Evolutionary conservation across 2,113 vertebrate species (phyloP).

Genomic region (Procavia capensis): DNA sequence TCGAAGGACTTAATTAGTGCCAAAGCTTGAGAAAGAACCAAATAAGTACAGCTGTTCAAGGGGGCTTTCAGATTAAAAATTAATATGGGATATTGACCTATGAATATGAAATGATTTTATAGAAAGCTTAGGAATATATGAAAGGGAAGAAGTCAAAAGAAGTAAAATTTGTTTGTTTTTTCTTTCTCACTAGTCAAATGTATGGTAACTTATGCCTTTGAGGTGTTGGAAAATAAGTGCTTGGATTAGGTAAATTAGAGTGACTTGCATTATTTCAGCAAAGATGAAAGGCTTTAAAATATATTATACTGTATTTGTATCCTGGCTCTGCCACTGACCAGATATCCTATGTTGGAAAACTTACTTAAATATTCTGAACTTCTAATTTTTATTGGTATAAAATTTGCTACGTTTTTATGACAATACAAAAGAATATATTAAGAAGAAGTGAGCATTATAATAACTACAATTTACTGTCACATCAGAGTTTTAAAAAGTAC

Average conservation of each 20-base stretch:
- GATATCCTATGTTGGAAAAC: not conserved
- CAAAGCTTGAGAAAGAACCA: not conserved
- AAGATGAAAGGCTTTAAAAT: not conserved
- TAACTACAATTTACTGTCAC: not conserved
- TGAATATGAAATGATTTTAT: not conserved
- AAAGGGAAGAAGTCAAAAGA: not conserved
- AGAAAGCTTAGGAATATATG: not conserved
- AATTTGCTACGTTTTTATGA: not conserved
- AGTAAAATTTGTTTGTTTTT: not conserved
- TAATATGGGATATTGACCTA: not conserved
- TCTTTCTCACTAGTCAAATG: not conserved
- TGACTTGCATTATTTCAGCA: not conserved
- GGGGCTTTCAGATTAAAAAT: not conserved
- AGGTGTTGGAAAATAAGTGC: not conserved
- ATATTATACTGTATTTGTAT: not conserved
- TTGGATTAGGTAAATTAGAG: not conserved
- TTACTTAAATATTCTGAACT: conserved; percentile 1
- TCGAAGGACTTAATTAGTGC: not conserved
- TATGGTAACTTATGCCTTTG: not conserved
- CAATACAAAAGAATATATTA: not conserved
- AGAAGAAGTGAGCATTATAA: not conserved
- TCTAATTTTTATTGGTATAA: conserved; percentile 1
- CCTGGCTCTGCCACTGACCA: not conserved
- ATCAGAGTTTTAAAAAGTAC: not conserved
- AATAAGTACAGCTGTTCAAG: not conserved